A percentile compares a stretch with the other conserved stretches of the same genome.
phyloP scores from a whole-genome alignment of 2,888 invertebrate species.

The Napeogenes sylphis region DNA sequence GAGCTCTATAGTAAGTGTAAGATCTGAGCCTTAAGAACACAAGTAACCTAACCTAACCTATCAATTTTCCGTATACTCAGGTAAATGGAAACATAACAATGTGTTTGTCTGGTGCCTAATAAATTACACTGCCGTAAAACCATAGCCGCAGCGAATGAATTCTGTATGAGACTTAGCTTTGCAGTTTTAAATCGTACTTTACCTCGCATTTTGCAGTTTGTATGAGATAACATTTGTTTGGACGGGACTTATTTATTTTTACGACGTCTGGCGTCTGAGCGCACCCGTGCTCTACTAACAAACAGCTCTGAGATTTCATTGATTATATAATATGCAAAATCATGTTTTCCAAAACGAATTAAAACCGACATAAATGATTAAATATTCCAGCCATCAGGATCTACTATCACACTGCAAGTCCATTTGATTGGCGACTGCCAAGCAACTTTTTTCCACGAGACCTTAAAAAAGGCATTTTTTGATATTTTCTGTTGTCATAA shows the following conservation, averaged over 20 bases:
- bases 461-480: no score
- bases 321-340: no score
- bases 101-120: constrained; percentile 3
- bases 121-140: neutral
- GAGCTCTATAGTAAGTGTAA: no score
- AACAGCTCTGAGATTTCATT: no score
- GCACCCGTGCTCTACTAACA: neutral
- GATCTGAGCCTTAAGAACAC: neutral
- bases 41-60: neutral
- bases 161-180: neutral
- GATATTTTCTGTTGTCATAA: no score
- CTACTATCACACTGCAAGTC: no score
- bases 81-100: neutral
- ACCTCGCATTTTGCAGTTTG: neutral
- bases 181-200: neutral
- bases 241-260: constrained; percentile 1
- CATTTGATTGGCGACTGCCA: no score
- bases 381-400: no score
- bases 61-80: constrained; percentile 2
- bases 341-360: no score
- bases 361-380: no score
- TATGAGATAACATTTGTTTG: constrained; percentile 4
- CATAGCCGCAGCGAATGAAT: neutral
- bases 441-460: no score
- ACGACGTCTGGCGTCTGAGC: neutral